Conservation (phyloP, 2,888 invertebrate genomes). For the Eurytoma californica region DNA sequence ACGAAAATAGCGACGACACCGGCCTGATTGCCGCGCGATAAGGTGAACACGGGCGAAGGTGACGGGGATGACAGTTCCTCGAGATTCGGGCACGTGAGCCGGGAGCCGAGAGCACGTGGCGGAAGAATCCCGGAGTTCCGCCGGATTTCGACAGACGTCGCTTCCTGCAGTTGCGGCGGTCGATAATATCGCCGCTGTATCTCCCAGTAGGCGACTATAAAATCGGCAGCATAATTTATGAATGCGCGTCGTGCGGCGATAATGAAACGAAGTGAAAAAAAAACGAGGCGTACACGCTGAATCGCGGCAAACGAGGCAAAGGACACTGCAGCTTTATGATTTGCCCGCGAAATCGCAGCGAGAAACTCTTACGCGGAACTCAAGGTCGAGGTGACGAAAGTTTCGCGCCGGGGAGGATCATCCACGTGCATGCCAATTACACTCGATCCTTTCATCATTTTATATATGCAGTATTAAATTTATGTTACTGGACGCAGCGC, state of each 20-base stretch:
- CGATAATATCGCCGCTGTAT: not conserved
- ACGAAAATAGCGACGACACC: not conserved
- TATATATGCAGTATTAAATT: not conserved
- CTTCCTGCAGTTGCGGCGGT: not conserved
- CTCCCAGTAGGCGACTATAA: no score
- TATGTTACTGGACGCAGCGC: conserved; percentile 18
- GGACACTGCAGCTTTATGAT: no score
- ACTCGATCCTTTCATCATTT: no score
- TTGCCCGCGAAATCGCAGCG: no score
- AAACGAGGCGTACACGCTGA: no score
- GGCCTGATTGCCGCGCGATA: not conserved
- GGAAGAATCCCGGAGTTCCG: not conserved
- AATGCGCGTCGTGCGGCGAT: not conserved
- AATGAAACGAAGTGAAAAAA: conserved; percentile 1
- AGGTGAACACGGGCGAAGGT: not conserved
- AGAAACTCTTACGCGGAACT: no score
- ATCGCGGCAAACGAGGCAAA: no score
- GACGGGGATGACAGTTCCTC: no score
- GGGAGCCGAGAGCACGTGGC: not conserved
- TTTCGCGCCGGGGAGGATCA: no score
- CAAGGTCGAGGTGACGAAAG: no score
- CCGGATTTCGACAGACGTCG: not conserved
- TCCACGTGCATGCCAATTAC: no score
- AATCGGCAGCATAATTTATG: not conserved
- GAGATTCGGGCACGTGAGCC: not conserved